Conservation (phyloP, 2,888 invertebrate species). For the Nebria brevicollis region DNA sequence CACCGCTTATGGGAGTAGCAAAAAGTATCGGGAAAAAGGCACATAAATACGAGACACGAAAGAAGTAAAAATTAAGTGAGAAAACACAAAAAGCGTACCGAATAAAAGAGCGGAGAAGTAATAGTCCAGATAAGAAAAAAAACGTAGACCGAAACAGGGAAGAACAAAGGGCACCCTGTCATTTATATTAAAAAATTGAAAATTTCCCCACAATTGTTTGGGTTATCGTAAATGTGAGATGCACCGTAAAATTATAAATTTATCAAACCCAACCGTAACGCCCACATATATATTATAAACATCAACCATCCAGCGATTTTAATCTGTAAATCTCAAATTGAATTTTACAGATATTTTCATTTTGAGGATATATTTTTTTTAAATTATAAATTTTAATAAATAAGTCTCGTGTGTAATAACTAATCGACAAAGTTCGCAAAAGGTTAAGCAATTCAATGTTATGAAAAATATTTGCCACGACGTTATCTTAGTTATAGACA, state of each 20-base stretch:
- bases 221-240: background rate
- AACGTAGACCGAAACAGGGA: background rate
- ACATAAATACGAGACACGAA: background rate
- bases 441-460: slow-evolving; percentile 34
- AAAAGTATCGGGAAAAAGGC: background rate
- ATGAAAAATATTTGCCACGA: slow-evolving; percentile 26
- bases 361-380: background rate
- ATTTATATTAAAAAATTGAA: slow-evolving; percentile 1
- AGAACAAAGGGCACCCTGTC: background rate
- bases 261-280: background rate
- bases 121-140: background rate
- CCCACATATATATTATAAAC: background rate
- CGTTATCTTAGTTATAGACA: background rate
- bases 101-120: background rate
- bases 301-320: too few relatives aligned
- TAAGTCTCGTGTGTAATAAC: slow-evolving; percentile 28
- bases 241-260: background rate
- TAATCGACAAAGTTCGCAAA: slow-evolving; percentile 34
- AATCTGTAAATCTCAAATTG: background rate
- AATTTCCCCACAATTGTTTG: background rate
- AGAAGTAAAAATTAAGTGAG: slow-evolving; percentile 1
- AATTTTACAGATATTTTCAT: background rate
- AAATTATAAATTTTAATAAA: background rate
- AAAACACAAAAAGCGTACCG: background rate
- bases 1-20: background rate